These are phyloP conservation scores for Oreochromis mossambicus DNA, from an alignment of 2,797 vertebrate species.

Conservation along the genomic window DNA sequence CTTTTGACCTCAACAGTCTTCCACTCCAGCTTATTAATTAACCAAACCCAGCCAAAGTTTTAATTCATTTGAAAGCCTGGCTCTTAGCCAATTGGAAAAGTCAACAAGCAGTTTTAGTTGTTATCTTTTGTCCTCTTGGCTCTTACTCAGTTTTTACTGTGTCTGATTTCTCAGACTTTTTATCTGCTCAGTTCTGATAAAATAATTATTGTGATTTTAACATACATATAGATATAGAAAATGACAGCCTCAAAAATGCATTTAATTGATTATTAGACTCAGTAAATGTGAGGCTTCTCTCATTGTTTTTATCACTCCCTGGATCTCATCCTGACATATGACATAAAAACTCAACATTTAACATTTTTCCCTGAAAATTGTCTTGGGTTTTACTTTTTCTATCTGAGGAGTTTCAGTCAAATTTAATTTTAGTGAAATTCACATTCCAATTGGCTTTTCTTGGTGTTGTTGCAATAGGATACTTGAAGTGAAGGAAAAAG, in stretches of 20 bases:
- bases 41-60: not conserved
- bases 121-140: not conserved
- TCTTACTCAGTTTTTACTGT: not conserved
- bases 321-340: not conserved
- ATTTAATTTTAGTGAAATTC: not conserved
- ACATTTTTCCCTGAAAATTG: not conserved
- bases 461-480: not conserved
- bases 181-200: not conserved
- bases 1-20: not conserved
- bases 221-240: not conserved
- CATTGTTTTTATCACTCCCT: not conserved
- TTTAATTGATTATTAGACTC: not conserved
- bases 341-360: not conserved
- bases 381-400: not conserved
- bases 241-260: not conserved
- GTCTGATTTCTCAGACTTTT: not conserved
- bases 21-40: not conserved
- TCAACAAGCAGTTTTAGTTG: not conserved
- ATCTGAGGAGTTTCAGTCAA: not conserved
- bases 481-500: not conserved
- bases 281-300: not conserved
- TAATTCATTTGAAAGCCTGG: not conserved
- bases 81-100: not conserved
- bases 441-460: not conserved
- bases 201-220: not conserved